Conservation (phyloP, 2,888 invertebrate species). For the Cerastis leucographa region DNA sequence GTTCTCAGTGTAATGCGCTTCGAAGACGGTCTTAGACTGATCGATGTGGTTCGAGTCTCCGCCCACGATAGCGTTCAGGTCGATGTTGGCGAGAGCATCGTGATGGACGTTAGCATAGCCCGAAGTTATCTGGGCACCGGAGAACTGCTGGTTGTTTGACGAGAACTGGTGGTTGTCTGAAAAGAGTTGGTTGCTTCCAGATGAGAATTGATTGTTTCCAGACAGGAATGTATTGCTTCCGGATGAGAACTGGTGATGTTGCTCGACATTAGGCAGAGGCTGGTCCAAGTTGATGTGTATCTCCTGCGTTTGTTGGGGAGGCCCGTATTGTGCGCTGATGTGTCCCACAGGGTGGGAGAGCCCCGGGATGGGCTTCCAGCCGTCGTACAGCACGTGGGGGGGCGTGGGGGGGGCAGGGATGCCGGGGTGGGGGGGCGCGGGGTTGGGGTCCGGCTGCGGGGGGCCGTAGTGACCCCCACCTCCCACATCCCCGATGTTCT, state of each 20-base stretch:
- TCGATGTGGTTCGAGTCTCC: conserved; percentile 88
- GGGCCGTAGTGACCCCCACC: conserved; percentile 89
- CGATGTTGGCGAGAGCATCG: conserved; percentile 85
- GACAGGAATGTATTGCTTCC: conserved; percentile 43
- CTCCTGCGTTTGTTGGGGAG: conserved; percentile 76
- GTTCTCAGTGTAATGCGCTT: conserved; percentile 88
- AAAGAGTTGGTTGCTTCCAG: conserved; percentile 14
- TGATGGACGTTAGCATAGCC: conserved; percentile 87
- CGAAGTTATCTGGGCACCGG: conserved; percentile 78
- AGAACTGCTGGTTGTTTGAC: conserved; percentile 31
- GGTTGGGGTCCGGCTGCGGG: conserved; percentile 90
- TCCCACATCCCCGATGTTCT: conserved; percentile 74
- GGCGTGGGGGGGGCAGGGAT: conserved; percentile 94
- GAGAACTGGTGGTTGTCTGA: conserved; percentile 32
- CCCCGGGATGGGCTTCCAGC: conserved; percentile 96
- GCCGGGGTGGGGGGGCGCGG: conserved; percentile 92
- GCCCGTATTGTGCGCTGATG: conserved; percentile 81
- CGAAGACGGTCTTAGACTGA: conserved; percentile 88
- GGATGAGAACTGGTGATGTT: conserved; percentile 66
- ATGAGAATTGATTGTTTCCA: conserved; percentile 35
- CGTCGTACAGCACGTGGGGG: conserved; percentile 94
- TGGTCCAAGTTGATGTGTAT: conserved; percentile 78
- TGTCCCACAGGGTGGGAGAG: conserved; percentile 84
- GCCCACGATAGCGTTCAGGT: conserved; percentile 84
- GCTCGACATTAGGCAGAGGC: conserved; percentile 60